Base-by-base conservation (phyloP, 2,797 vertebrate species). In the Okamejei kenojei region DNA sequence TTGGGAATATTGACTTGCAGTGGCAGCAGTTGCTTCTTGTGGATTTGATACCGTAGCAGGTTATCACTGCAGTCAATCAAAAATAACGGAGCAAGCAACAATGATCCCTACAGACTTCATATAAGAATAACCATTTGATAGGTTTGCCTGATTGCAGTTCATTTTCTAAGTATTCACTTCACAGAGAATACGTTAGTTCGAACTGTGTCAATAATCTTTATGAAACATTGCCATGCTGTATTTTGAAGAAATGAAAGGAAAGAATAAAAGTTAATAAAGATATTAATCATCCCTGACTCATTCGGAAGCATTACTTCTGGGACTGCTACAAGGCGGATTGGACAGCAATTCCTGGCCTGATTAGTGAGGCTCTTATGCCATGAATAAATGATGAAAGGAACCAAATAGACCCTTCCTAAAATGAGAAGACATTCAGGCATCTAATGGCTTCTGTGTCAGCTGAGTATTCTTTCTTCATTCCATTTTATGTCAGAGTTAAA, bases 51-150 rank as follows among this genome's bases (percentile, higher is more conserved):
- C 10, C 23, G 10, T 6, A 8, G 58, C 82, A 65, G 58, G 61
- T 63, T 86, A 86, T 86, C 29, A 86, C 63, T 86, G 63, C 82
- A 86, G 82, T 29, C 58, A 65, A 65, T 86, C 82, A 86, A 86
- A 91, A 71, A 54, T 74, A 74, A 17, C 23, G 35, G 7, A 21
- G 32, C 65, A 73, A 29, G 90, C 90, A 45, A 35, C 71, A 91
- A 91, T 45, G 73, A 74, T 74, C 68, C 71, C 90, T 45, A 3
- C 26, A 21, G 90, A 73, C 38, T 91, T 38, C 35, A 90, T 74
- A 45, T 10, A 1, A 65, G 90, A 91, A 71, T 45, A 45, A 74
- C 90, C 11, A 74, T 74, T 71, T 45, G 38, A 45, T 82, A 54
- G 35, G 45, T 82, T 26, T 91, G n/a, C 73, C 68, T 68, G 73